Conservation (phyloP, 1,140 invertebrate genomes). For the Drosophila nigrodunni region DNA sequence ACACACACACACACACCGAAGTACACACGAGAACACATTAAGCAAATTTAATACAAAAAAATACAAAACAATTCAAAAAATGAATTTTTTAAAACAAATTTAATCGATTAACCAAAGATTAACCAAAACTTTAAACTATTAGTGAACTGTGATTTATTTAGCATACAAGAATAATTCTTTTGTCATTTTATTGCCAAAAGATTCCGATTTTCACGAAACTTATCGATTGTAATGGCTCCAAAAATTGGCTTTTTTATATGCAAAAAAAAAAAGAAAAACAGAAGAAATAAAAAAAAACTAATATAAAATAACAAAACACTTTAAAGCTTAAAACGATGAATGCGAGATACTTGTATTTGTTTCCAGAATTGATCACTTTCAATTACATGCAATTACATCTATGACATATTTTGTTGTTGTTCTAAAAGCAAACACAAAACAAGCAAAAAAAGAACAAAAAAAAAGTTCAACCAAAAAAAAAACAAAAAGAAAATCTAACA, state of each 20-base stretch:
- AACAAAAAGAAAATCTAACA: conserved; percentile 38
- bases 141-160: conserved; percentile 80
- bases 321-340: conserved; percentile 48
- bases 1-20: conserved; percentile 36
- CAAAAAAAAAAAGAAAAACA: conserved; percentile 13
- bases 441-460: conserved; percentile 58
- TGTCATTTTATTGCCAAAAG: conserved; percentile 85
- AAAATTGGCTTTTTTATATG: conserved; percentile 74
- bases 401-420: conserved; percentile 81
- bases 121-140: conserved; percentile 40
- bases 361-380: conserved; percentile 78
- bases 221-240: conserved; percentile 85
- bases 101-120: conserved; percentile 38
- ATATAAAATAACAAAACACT: conserved; percentile 36
- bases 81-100: conserved; percentile 50
- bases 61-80: conserved; percentile 44
- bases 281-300: conserved; percentile 37
- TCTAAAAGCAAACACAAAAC: conserved; percentile 73
- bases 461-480: conserved; percentile 31
- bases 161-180: conserved; percentile 84
- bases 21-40: conserved; percentile 45
- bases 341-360: conserved; percentile 72
- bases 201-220: conserved; percentile 85
- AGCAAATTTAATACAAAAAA: conserved; percentile 57
- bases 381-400: conserved; percentile 53